Evolutionary conservation across 2,888 invertebrate genomes (phyloP).

Genomic region (Agrochola macilenta): DNA sequence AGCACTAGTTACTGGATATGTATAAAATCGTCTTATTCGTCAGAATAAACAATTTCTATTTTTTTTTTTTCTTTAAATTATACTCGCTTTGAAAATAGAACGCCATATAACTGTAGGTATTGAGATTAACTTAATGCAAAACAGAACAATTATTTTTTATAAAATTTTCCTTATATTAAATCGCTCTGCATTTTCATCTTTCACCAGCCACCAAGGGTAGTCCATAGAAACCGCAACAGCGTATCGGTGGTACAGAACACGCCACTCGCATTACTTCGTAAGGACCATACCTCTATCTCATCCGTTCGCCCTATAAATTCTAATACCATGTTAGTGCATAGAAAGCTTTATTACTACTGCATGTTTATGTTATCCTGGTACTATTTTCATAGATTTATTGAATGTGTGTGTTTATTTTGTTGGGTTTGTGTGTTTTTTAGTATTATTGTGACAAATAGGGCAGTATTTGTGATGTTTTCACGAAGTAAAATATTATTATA

Average conservation of each 20-base stretch:
- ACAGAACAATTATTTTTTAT: no score
- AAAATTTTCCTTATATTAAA: no score
- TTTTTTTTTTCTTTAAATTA: no score
- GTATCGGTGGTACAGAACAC: constrained; percentile 82
- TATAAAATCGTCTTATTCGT: no score
- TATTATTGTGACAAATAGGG: constrained; percentile 37
- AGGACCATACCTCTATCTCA: constrained; percentile 77
- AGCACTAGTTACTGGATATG: no score
- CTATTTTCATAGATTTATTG: constrained; percentile 62
- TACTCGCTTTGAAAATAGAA: no score
- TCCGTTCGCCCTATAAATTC: constrained; percentile 78
- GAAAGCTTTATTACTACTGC: constrained; percentile 80
- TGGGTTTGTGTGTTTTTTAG: constrained; percentile 16
- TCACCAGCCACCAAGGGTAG: constrained; percentile 73
- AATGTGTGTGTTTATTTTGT: constrained; percentile 39
- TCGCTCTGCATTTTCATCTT: constrained; percentile 56
- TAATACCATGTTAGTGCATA: constrained; percentile 76
- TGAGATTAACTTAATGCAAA: no score
- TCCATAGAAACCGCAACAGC: constrained; percentile 87
- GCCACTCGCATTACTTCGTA: constrained; percentile 79
- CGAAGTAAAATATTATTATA: not conserved
- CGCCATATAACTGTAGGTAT: no score
- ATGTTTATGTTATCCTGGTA: constrained; percentile 69
- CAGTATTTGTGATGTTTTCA: not conserved
- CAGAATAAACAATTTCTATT: no score